These are phyloP conservation scores for Mastigias papua DNA, from an alignment of 30 jellyfish, hydroid and myxozoan species.

Conservation along the genomic window DNA sequence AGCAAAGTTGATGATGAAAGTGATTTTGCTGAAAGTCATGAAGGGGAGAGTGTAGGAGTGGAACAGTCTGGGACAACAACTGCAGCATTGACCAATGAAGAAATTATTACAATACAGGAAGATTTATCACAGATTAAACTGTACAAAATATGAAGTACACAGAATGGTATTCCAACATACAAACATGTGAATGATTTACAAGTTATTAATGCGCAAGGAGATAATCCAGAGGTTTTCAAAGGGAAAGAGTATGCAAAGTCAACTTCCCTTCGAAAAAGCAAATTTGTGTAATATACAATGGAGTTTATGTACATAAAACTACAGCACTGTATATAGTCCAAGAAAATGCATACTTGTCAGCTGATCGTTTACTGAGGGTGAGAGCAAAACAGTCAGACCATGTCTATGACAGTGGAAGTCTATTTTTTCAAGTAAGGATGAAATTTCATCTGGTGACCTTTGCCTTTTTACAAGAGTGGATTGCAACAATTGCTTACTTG, in stretches of 20 bases:
- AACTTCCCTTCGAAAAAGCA: slow-evolving; percentile 45
- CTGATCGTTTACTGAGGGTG: slow-evolving; percentile 35
- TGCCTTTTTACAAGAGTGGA: slow-evolving; percentile 37
- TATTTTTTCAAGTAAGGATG: neutral
- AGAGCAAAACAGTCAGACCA: slow-evolving; percentile 28
- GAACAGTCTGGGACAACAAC: slow-evolving; percentile 52
- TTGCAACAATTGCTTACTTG: slow-evolving; percentile 18
- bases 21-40: slow-evolving; percentile 21
- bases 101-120: slow-evolving; percentile 33
- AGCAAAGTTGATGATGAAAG: slow-evolving; percentile 35
- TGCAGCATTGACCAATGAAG: slow-evolving; percentile 20
- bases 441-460: slow-evolving; percentile 6
- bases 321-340: slow-evolving; percentile 36
- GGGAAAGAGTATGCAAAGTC: slow-evolving; percentile 52
- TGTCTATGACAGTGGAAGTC: slow-evolving; percentile 32
- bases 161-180: slow-evolving; percentile 54
- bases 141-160: slow-evolving; percentile 45
- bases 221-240: slow-evolving; percentile 37
- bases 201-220: slow-evolving; percentile 4
- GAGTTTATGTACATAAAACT: slow-evolving; percentile 36
- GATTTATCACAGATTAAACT: slow-evolving; percentile 54
- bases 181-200: slow-evolving; percentile 44
- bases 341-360: slow-evolving; percentile 27
- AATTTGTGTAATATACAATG: slow-evolving; percentile 19
- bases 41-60: slow-evolving; percentile 41